Evolutionary conservation across 2,888 invertebrate genomes (phyloP).

Genomic region (Smittia aterrima): DNA sequence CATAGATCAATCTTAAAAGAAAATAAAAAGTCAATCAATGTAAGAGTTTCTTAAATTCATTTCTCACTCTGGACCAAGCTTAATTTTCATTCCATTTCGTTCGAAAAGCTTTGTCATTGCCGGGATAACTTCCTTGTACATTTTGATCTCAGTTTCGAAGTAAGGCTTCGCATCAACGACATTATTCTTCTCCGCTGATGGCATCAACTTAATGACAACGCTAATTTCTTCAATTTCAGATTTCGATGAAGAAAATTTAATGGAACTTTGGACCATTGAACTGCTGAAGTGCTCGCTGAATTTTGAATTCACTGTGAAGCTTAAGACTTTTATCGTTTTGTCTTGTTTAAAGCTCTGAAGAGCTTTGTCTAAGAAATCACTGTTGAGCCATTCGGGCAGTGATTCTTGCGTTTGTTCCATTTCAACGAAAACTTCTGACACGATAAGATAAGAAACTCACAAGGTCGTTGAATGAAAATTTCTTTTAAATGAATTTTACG

Average conservation of each 20-base stretch:
- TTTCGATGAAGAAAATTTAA: no score
- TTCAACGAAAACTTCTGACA: no score
- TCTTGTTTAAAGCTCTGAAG: no score
- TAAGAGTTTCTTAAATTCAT: no score
- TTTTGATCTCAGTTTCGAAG: conserved; percentile 15
- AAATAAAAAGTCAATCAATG: no score
- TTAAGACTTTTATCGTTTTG: not conserved
- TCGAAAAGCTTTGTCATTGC: conserved; percentile 5
- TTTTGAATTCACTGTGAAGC: not conserved
- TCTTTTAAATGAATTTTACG: no score
- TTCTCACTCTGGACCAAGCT: conserved; percentile 20
- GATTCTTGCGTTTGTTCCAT: not conserved
- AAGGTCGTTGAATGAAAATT: no score
- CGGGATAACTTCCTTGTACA: not conserved
- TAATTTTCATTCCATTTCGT: conserved; percentile 1
- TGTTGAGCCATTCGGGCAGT: not conserved
- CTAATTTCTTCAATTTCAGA: no score
- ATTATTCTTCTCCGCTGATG: not conserved
- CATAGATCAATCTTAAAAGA: conserved; percentile 18
- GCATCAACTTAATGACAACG: no score
- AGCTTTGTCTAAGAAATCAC: not conserved
- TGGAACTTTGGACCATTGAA: no score
- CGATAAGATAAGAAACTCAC: no score
- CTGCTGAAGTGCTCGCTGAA: not conserved
- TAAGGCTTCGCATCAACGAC: not conserved